phyloP scores from a whole-genome alignment of 2,888 invertebrate species.

The Volucella bombylans region DNA sequence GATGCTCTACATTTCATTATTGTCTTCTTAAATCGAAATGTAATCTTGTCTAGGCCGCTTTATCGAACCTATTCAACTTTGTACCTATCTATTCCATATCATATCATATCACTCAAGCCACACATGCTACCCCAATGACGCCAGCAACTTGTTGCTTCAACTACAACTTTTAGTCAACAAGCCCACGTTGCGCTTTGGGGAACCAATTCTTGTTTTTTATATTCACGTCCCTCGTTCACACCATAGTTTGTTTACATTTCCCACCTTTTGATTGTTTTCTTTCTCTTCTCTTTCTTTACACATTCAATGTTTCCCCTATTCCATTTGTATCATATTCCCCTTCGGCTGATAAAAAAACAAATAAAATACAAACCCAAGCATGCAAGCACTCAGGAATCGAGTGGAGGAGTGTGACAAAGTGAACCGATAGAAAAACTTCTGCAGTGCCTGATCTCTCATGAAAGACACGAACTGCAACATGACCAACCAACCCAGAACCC shows the following conservation, averaged over 20 bases:
- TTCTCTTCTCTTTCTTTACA: constrained; percentile 25
- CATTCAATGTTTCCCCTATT: constrained; percentile 21
- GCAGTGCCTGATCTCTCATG: background rate
- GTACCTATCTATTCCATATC: background rate
- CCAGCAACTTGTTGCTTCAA: constrained; percentile 59
- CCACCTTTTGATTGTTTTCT: constrained; percentile 49
- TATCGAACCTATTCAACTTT: background rate
- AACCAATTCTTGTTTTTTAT: background rate
- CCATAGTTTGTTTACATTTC: constrained; percentile 60
- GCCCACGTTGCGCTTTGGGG: constrained; percentile 11
- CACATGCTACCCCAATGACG: constrained; percentile 11
- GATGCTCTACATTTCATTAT: too few species aligned
- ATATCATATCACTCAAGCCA: background rate
- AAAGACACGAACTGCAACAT: constrained; percentile 29
- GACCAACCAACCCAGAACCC: constrained; percentile 18
- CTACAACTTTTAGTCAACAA: constrained; percentile 18
- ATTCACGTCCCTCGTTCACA: constrained; percentile 19
- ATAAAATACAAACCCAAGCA: constrained; percentile 36
- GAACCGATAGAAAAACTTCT: background rate
- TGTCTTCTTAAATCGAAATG: too few species aligned
- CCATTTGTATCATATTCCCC: background rate
- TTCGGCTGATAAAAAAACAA: background rate
- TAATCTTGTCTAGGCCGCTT: background rate
- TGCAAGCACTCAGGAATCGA: background rate
- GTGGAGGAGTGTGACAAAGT: constrained; percentile 31